Percentiles rank a stretch among this genome's conserved stretches.
These are phyloP conservation scores for Drosophila melanocephala DNA, from an alignment of 2,888 invertebrate genomes.

Conservation along the genomic window DNA sequence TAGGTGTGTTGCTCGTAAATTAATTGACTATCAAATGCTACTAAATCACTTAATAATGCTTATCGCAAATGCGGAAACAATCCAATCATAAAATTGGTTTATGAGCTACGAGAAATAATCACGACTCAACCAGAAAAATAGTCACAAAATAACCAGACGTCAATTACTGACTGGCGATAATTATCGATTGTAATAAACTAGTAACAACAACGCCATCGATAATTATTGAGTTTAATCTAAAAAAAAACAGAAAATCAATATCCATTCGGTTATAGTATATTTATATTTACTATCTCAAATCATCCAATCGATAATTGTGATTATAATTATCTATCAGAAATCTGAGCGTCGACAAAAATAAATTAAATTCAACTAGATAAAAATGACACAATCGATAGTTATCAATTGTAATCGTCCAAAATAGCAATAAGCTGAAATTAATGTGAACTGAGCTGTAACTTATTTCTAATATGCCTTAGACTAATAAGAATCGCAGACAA, in stretches of 20 bases:
- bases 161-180: background rate
- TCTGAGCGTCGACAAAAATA: background rate
- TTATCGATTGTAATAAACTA: background rate
- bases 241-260: background rate
- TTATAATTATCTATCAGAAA: background rate
- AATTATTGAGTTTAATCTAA: background rate
- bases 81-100: background rate
- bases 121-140: background rate
- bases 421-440: background rate
- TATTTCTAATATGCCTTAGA: slow-evolving; percentile 1
- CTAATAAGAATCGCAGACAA: background rate
- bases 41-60: background rate
- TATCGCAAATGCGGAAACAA: background rate
- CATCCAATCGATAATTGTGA: background rate
- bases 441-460: background rate
- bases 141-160: background rate
- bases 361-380: background rate
- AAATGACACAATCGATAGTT: background rate
- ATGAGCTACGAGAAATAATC: background rate
- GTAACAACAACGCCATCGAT: background rate
- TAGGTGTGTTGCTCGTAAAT: too few species aligned
- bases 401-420: background rate
- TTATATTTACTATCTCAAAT: background rate
- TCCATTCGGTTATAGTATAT: background rate
- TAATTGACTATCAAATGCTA: background rate